These are phyloP conservation scores for Sminthurides aquaticus DNA, from an alignment of 2,888 invertebrate genomes.

Conservation along the genomic window DNA sequence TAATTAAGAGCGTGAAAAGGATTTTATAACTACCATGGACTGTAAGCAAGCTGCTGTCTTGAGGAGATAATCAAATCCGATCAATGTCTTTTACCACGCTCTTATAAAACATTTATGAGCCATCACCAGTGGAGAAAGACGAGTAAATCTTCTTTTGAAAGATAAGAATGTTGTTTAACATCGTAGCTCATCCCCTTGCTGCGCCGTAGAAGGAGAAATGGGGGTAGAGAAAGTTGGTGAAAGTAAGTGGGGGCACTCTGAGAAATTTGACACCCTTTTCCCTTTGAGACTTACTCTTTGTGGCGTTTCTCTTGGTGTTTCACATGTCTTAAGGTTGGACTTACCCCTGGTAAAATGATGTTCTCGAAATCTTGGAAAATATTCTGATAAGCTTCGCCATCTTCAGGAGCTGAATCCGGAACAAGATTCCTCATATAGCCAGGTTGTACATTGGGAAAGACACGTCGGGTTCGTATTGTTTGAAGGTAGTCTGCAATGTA, in stretches of 20 bases:
- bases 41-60: neutral
- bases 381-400: constrained; percentile 81
- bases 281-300: too few species aligned
- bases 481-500: constrained; percentile 95
- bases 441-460: constrained; percentile 88
- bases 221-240: too few species aligned
- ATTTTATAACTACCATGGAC: neutral
- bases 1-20: neutral
- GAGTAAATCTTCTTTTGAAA: too few species aligned
- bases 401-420: constrained; percentile 75
- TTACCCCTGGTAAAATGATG: constrained; percentile 93
- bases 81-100: neutral
- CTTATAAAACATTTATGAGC: neutral
- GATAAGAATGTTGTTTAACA: too few species aligned
- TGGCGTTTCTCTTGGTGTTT: too few species aligned
- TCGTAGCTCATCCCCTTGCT: too few species aligned
- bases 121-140: too few species aligned
- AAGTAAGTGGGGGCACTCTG: too few species aligned
- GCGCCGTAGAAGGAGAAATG: too few species aligned
- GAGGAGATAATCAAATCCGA: neutral
- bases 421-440: constrained; percentile 83
- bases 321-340: too few species aligned
- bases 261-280: too few species aligned
- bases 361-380: constrained; percentile 88
- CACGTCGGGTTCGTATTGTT: constrained; percentile 77